phyloP scores from a whole-genome alignment of 2,888 invertebrate genomes.

The Caenorhabditis sp. region DNA sequence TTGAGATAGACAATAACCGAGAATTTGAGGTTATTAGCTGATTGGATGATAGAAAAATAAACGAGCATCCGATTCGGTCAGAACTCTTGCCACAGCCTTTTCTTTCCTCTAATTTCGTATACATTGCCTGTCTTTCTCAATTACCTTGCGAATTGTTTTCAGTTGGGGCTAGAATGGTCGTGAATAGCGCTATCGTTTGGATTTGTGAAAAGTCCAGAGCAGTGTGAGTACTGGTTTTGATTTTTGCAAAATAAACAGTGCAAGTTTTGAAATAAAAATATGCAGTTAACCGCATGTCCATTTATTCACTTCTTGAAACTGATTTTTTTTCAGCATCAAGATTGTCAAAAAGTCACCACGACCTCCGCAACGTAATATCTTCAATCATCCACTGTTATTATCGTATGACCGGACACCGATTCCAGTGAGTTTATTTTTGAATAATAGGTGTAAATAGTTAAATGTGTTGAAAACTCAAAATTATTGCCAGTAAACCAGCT shows the following conservation, averaged over 20 bases:
- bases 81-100: background rate
- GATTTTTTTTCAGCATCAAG: constrained; percentile 24
- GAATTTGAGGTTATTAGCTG: background rate
- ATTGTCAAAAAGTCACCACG: constrained; percentile 3
- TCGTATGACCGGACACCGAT: constrained; percentile 30
- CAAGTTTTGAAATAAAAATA: background rate
- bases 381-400: no score
- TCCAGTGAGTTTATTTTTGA: constrained; percentile 28
- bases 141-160: background rate
- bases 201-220: background rate
- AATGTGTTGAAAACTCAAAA: background rate
- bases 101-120: background rate
- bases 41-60: background rate
- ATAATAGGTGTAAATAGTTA: background rate
- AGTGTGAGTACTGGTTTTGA: constrained; percentile 4
- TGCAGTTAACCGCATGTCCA: no score
- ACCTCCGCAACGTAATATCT: no score
- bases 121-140: background rate
- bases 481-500: background rate
- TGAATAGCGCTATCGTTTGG: constrained; percentile 4
- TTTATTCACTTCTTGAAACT: background rate
- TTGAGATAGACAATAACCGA: background rate
- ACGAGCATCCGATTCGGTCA: background rate
- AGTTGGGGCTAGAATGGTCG: background rate
- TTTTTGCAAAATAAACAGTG: background rate